Base-by-base conservation (phyloP, 37 sponge, comb jelly and placozoan genomes). In the Cliona cf. orientalis region DNA sequence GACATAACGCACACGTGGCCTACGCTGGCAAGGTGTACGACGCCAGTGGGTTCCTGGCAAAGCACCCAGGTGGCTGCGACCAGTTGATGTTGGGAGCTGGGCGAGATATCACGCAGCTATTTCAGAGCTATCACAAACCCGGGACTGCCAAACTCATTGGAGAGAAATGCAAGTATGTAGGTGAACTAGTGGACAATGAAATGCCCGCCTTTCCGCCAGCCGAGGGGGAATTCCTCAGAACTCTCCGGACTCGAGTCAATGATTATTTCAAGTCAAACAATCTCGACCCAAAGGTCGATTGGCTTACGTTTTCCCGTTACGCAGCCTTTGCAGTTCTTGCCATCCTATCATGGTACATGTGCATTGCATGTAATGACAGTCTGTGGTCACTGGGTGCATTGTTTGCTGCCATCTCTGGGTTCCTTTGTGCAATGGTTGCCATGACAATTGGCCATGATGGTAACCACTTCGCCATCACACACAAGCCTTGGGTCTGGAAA, bases 41-140 rank as follows among this genome's bases (percentile, higher is more conserved):
- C 66, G 63, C 83, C 53, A 72, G 26, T 3, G 67, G 59, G 4
- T 82, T 86, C 43, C 42, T 72, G 23, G 33, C 25, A 2, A 34
- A 25, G 23, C 87, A 86, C 56, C 87, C 81, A 7, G 87, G 80
- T 44, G 86, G 86, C 36, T 40, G 19, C 2, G 88, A 87, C 12
- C 75, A 72, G 40, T 33, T 87, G 23, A 26, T 87, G 69, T 32
- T 84, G 9, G 81, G 66, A 36, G 88, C 88, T 45, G 88, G 88
- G 31, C 32, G 76, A 58, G 88, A 87, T 63, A 53, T 61, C 0
- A 87, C 81, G 19, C 75, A 72, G 17, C 9, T 73, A 11, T 82
- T 87, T 41, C 62, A 87, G 42, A 55, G 40, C 53, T 87, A 87
- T 66, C 88, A 87, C 76, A 58, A 31, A 22, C 28, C 19, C 9